These are phyloP conservation scores for Heteromurus nitidus DNA, from an alignment of 2,888 invertebrate species.

Conservation along the genomic window DNA sequence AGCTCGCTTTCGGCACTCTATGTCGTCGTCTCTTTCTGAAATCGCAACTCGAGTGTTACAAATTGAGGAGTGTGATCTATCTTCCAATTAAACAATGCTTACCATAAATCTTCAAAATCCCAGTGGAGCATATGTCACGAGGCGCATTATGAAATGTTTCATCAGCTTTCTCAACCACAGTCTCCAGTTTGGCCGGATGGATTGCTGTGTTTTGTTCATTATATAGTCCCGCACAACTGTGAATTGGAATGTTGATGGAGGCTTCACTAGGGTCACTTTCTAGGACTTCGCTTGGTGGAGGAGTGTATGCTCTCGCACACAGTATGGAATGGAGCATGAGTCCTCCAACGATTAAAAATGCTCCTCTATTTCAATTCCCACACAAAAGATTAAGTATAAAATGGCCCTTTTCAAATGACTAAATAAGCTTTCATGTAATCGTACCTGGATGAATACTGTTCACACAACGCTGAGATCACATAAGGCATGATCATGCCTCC, in stretches of 20 bases:
- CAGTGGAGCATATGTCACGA: slow-evolving; percentile 33
- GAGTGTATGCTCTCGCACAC: slow-evolving; percentile 40
- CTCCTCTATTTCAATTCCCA: slow-evolving; percentile 38
- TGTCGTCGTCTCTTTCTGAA: neutral
- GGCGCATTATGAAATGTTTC: too few relatives aligned
- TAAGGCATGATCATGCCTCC: slow-evolving; percentile 67
- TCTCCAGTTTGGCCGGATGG: too few relatives aligned
- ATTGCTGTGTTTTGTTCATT: too few relatives aligned
- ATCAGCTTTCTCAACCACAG: too few relatives aligned
- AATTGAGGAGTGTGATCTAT: too few relatives aligned
- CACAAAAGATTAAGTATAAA: neutral
- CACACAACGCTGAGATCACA: slow-evolving; percentile 17
- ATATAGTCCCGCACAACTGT: too few relatives aligned
- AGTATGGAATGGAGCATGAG: slow-evolving; percentile 54
- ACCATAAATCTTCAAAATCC: slow-evolving; percentile 24
- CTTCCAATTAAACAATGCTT: too few relatives aligned
- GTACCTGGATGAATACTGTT: slow-evolving; percentile 32
- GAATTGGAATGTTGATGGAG: neutral
- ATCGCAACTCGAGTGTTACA: too few relatives aligned
- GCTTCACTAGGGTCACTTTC: neutral
- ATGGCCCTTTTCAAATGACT: too few relatives aligned
- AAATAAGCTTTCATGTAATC: too few relatives aligned
- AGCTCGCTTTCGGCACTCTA: neutral
- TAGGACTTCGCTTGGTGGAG: neutral
- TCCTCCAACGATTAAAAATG: slow-evolving; percentile 59